Evolutionary conservation across 2,888 invertebrate genomes (phyloP).

Genomic region (Tipula unca): DNA sequence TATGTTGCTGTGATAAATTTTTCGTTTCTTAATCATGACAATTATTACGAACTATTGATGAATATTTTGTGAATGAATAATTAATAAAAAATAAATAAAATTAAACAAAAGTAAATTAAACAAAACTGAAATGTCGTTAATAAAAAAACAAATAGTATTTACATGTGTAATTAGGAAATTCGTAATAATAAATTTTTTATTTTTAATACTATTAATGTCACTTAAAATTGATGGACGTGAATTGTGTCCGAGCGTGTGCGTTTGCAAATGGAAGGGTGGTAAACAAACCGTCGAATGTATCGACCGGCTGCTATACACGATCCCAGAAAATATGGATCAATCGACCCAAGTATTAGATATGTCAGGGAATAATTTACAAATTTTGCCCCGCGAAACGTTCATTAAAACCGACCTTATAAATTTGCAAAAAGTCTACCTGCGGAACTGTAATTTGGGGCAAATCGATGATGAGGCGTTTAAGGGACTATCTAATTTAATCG

Average conservation of each 20-base stretch:
- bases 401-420: conserved; percentile 71
- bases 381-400: conserved; percentile 74
- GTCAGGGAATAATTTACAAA: conserved; percentile 78
- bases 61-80: neutral
- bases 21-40: neutral
- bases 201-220: conserved; percentile 15
- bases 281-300: conserved; percentile 89
- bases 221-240: conserved; percentile 22
- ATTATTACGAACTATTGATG: neutral
- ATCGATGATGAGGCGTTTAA: conserved; percentile 78
- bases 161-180: conserved; percentile 15
- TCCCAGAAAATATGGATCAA: conserved; percentile 78
- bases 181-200: conserved; percentile 8
- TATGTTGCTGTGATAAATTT: neutral
- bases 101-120: neutral
- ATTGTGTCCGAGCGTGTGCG: conserved; percentile 64
- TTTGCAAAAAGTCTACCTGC: conserved; percentile 76
- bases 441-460: conserved; percentile 74
- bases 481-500: conserved; percentile 81
- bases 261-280: conserved; percentile 90
- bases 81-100: neutral
- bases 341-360: conserved; percentile 87
- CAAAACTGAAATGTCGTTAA: neutral
- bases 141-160: neutral
- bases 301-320: conserved; percentile 70